phyloP scores from a whole-genome alignment of 2,113 vertebrate genomes.

The Megalops atlanticus region DNA sequence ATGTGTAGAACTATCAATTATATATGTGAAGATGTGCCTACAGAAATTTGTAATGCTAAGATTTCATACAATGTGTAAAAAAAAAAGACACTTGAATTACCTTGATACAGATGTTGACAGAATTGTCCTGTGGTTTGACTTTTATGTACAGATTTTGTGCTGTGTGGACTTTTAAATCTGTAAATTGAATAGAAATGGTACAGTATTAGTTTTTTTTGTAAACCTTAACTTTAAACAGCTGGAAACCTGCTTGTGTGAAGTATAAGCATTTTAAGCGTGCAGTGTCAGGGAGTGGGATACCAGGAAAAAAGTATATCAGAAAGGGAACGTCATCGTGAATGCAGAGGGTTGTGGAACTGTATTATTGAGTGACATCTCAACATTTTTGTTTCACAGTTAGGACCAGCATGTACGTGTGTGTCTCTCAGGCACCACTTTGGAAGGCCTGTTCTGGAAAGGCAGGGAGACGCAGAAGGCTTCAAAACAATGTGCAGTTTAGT shows the following conservation, averaged over 20 bases:
- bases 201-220: constrained; percentile 8
- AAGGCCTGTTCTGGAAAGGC: too few relatives aligned
- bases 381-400: background rate
- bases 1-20: too few relatives aligned
- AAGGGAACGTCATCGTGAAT: background rate
- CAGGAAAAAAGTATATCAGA: background rate
- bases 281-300: background rate
- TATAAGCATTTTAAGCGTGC: background rate
- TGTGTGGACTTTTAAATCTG: background rate
- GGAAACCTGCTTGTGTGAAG: background rate
- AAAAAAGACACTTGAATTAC: constrained; percentile 5
- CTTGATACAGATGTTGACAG: background rate
- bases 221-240: background rate
- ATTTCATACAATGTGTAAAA: background rate
- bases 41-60: background rate
- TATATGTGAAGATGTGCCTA: constrained; percentile 11
- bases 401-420: too few relatives aligned
- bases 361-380: background rate
- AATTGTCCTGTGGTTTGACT: background rate
- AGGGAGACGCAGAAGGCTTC: too few relatives aligned
- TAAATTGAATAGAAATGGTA: constrained; percentile 3
- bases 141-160: constrained; percentile 14
- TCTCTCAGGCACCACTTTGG: too few relatives aligned
- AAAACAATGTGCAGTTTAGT: too few relatives aligned
- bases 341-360: background rate